Conservation (phyloP, 2,113 vertebrate species). For the Amia ocellicauda region DNA sequence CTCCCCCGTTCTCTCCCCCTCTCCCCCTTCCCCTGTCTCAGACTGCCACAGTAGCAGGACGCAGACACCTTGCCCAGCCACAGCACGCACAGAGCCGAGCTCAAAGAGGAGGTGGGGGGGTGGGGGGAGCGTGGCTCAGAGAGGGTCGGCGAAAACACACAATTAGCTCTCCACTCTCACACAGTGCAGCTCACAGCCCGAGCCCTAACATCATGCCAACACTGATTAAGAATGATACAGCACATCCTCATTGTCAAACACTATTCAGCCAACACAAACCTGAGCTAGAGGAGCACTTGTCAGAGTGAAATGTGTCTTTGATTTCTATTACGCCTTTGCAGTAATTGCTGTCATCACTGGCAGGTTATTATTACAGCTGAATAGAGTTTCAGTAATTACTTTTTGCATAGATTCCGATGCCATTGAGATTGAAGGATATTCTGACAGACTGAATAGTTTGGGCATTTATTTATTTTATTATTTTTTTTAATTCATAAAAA, state of each 20-base stretch:
- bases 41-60: too few relatives aligned
- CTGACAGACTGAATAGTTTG: conserved; percentile 79
- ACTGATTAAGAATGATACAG: conserved; percentile 76
- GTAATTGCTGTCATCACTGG: conserved; percentile 81
- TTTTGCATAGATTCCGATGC: conserved; percentile 73
- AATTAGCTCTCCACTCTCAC: conserved; percentile 54
- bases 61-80: not conserved
- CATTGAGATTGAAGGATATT: conserved; percentile 77
- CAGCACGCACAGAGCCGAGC: not conserved
- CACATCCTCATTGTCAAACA: conserved; percentile 74
- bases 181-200: conserved; percentile 55
- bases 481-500: conserved; percentile 63
- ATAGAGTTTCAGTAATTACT: conserved; percentile 81
- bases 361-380: conserved; percentile 85
- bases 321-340: conserved; percentile 73
- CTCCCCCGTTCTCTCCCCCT: too few relatives aligned
- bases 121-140: not conserved
- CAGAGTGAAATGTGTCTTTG: conserved; percentile 77
- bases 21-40: too few relatives aligned
- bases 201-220: conserved; percentile 58
- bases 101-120: not conserved
- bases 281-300: conserved; percentile 74
- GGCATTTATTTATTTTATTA: conserved; percentile 80
- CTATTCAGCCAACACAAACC: conserved; percentile 73
- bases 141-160: conserved; percentile 56